A percentile compares a stretch with the other conserved stretches of the same genome.
phyloP scores from a whole-genome alignment of 2,888 invertebrate genomes.

The Caenorhabditis macrosperma region DNA sequence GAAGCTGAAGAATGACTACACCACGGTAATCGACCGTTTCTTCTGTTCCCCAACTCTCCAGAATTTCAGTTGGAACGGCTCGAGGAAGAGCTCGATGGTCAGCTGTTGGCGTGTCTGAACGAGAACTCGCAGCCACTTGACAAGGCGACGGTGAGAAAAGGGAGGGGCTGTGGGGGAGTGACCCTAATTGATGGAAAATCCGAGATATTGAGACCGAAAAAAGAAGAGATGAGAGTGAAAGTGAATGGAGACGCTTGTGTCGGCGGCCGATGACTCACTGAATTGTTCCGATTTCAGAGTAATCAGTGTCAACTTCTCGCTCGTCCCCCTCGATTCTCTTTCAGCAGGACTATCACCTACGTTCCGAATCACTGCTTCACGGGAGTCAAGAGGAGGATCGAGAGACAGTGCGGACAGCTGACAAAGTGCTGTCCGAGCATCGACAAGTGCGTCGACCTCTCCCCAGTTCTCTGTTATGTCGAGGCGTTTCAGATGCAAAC shows the following conservation, averaged over 20 bases:
- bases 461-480: neutral
- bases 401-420: slow-evolving; percentile 67
- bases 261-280: slow-evolving; percentile 15
- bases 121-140: slow-evolving; percentile 63
- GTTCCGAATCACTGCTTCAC: slow-evolving; percentile 73
- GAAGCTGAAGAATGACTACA: slow-evolving; percentile 70
- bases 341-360: slow-evolving; percentile 67
- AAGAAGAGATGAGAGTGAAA: slow-evolving; percentile 28
- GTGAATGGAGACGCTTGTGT: neutral
- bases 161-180: neutral
- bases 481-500: slow-evolving; percentile 58
- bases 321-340: slow-evolving; percentile 60
- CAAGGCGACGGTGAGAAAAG: slow-evolving; percentile 43
- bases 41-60: neutral
- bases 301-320: slow-evolving; percentile 40
- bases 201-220: slow-evolving; percentile 20
- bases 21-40: slow-evolving; percentile 40
- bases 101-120: slow-evolving; percentile 63
- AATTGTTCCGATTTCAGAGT: slow-evolving; percentile 25
- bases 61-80: slow-evolving; percentile 65
- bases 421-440: slow-evolving; percentile 67
- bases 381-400: slow-evolving; percentile 66
- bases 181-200: slow-evolving; percentile 43
- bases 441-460: slow-evolving; percentile 50
- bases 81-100: slow-evolving; percentile 66